phyloP scores from a whole-genome alignment of 2,888 invertebrate species.

The Troilus luridus region DNA sequence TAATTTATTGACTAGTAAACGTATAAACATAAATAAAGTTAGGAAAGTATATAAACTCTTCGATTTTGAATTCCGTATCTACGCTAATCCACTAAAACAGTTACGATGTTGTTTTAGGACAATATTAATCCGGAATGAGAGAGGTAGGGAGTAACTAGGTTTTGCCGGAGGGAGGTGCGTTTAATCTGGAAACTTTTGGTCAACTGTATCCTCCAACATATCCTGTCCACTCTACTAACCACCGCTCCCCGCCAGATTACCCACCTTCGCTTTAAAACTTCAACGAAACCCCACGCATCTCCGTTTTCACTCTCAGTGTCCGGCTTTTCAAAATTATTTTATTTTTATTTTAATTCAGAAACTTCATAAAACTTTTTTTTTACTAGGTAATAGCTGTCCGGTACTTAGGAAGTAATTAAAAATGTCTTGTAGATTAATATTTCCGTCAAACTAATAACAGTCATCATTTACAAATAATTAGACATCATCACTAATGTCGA shows the following conservation, averaged over 20 bases:
- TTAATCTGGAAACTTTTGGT: slow-evolving; percentile 31
- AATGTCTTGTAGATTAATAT: no score
- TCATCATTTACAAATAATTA: no score
- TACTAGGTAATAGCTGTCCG: no score
- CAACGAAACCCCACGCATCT: not conserved
- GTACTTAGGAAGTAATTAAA: no score
- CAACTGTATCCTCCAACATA: slow-evolving; percentile 1
- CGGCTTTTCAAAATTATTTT: not conserved
- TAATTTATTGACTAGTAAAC: no score
- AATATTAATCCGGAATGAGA: not conserved
- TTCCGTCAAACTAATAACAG: no score
- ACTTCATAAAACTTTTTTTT: not conserved
- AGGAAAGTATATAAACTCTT: not conserved
- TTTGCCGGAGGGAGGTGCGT: slow-evolving; percentile 2
- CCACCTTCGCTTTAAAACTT: not conserved
- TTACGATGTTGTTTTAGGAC: not conserved
- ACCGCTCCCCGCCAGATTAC: not conserved
- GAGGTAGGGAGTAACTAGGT: slow-evolving; percentile 20
- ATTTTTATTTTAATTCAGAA: not conserved
- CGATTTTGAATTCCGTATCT: not conserved
- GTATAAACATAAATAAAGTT: no score
- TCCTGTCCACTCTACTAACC: not conserved
- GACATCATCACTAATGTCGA: no score
- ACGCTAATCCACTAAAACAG: slow-evolving; percentile 22
- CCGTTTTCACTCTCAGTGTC: not conserved